Evolutionary conservation across 92 coral and sea anemone genomes (phyloP).

Genomic region (Pocillopora grandis): DNA sequence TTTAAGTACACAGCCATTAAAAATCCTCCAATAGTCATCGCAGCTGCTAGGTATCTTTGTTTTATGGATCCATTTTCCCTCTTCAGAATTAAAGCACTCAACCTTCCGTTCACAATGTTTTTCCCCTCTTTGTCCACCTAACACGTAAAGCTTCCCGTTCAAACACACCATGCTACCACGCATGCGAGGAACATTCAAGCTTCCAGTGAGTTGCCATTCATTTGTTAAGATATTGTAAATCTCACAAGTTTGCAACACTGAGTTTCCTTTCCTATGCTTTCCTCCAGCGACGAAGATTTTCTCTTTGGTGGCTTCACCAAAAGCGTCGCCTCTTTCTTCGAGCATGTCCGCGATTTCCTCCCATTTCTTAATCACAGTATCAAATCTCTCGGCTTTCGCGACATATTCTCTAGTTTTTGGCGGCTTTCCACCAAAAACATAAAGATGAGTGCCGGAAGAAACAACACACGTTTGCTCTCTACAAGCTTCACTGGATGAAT

Average conservation of each 20-base stretch:
- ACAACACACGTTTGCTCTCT: background rate
- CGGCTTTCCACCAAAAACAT: background rate
- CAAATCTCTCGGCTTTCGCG: background rate
- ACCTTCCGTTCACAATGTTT: background rate
- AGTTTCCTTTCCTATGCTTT: background rate
- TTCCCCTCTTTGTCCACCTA: background rate
- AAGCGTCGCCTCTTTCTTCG: background rate
- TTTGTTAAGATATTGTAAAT: no score
- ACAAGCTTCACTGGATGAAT: no score
- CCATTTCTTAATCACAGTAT: background rate
- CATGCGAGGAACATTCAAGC: no score
- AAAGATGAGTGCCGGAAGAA: background rate
- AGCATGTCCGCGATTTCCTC: background rate
- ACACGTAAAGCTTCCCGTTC: background rate
- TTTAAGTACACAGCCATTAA: background rate
- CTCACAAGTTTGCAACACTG: background rate
- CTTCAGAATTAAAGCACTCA: background rate
- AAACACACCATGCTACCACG: background rate
- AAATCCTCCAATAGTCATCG: no score
- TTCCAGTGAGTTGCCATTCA: no score
- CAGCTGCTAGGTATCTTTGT: background rate
- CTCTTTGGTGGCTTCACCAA: background rate
- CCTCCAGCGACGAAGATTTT: background rate
- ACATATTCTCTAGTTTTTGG: background rate
- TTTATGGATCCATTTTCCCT: conserved; percentile 7